Base-by-base conservation (phyloP, 1,140 invertebrate genomes). In the Lordiphosa collinella region DNA sequence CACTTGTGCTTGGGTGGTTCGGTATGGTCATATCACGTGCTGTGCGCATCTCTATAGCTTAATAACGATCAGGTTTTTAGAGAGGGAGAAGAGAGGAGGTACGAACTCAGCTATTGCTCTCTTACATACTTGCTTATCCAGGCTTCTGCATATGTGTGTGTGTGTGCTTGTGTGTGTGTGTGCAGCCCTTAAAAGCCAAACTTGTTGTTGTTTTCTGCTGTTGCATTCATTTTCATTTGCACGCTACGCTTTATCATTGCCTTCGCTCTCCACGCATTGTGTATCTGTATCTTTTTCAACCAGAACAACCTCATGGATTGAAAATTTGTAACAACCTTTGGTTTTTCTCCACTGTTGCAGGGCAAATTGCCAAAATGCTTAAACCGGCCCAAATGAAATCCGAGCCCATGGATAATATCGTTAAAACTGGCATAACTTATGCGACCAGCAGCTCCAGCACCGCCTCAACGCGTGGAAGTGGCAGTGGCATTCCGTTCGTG, bases 301-400 rank as follows among this genome's bases (percentile, higher is more conserved):
- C 10, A 22, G 62, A 22, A 49, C 18, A 44, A 35, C 34, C 40
- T 44, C 31, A 52, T 43, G 53, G 25, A 29, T 31, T 44, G 22
- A 29, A 5, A 29, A 9, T 3, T 44, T 12, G 18, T 8, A 63
- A 41, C 10, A 29, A 32, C 29, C 10, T 38, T 41, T 63, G 8
- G 29, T n/a, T 34, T 38, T 50, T 29, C 43, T 35, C 14, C 3
- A 51, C 55, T 53, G 6, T 59, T 53, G 6, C 49, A 88, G 86
- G 86, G 53, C 64, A 82, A 79, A 82, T 88, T 31, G 65, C 78
- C 9, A 88, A 87, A 61, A 69, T 85, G 57, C 32, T 85, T 2
- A 85, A 85, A 48, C 79, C 78, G 51, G 71, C 66, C 13, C 79
- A 85, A 61, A 62, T 72, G 32, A 88, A 87, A 51, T 32, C 79